These are phyloP conservation scores for Macquaria ambigua DNA, from an alignment of 2,113 vertebrate genomes.

Conservation along the genomic window DNA sequence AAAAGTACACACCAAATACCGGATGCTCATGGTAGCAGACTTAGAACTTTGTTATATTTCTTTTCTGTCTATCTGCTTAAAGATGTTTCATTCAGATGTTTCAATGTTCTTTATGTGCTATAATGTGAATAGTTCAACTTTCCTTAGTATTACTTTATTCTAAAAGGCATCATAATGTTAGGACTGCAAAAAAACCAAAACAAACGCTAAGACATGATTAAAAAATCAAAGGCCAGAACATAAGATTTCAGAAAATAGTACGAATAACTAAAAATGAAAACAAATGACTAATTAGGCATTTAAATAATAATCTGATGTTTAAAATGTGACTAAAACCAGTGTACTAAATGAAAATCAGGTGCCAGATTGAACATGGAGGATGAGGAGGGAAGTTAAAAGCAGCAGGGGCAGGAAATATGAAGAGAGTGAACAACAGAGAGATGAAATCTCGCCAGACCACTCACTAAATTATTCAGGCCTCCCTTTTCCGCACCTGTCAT, in stretches of 20 bases:
- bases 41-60: neutral
- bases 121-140: neutral
- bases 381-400: neutral
- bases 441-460: slow-evolving; percentile 59
- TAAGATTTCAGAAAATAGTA: neutral
- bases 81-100: neutral
- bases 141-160: too few relatives aligned
- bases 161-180: neutral
- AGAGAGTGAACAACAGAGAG: slow-evolving; percentile 42
- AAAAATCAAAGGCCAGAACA: neutral
- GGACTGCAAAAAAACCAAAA: too few relatives aligned
- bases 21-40: too few relatives aligned
- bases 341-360: neutral
- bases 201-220: neutral
- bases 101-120: neutral
- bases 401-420: slow-evolving; percentile 22
- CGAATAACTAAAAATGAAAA: neutral
- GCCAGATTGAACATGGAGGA: neutral
- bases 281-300: neutral
- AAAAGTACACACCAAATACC: neutral
- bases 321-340: neutral
- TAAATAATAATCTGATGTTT: neutral
- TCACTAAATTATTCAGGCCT: slow-evolving; percentile 76
- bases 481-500: slow-evolving; percentile 67
- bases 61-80: neutral